Base-by-base conservation (phyloP, 2,113 vertebrate species). In the Myotis yumanensis region DNA sequence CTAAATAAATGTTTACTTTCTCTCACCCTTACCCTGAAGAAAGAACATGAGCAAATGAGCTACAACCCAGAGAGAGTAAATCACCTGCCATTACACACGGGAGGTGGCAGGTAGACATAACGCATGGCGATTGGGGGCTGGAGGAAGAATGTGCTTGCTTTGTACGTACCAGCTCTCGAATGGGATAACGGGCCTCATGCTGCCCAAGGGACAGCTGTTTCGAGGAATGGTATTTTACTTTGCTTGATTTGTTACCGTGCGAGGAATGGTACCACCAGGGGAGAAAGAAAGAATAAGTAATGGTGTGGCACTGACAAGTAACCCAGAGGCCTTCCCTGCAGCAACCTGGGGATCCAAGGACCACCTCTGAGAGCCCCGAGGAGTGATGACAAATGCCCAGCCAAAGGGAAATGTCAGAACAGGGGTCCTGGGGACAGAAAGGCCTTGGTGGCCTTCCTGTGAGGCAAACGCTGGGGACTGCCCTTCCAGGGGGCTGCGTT, bases 1-100 rank as follows among this genome's bases (percentile, higher is more conserved):
- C 32, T 86, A 91, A 89, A 95, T 85, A 85, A 91, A 62, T 52
- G 32, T 79, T 48, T 89, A 14, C n/a, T 90, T 85, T 81, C 79
- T 82, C 57, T 77, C 59, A 43, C 35, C 23, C 5, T 81, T 57
- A 30, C 43, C 77, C 28, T 52, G 54, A 43, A 40, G 52, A 64
- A 91, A 75, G 59, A 93, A 92, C 46, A 72, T 1, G 16, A 66
- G 52, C 64, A 80, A 95, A 93, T 75, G 84, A 92, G 30, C 16
- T 80, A 54, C 79, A 69, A 62, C 16, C 5, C 75, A 48, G n/a
- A 82, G 57, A 82, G 18, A 90, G 51, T 69, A 57, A 91, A 86
- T 76, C 54, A 51, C 14, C 7, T 7, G 10, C 71, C 40, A 23
- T 18, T 69, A 5, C 12, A 68, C 62, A 75, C 35, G 11, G 43